Percentiles rank a stretch among this genome's conserved stretches.
phyloP scores from a whole-genome alignment of 2,113 vertebrate genomes.

The Pseudorectes ferrugineus region DNA sequence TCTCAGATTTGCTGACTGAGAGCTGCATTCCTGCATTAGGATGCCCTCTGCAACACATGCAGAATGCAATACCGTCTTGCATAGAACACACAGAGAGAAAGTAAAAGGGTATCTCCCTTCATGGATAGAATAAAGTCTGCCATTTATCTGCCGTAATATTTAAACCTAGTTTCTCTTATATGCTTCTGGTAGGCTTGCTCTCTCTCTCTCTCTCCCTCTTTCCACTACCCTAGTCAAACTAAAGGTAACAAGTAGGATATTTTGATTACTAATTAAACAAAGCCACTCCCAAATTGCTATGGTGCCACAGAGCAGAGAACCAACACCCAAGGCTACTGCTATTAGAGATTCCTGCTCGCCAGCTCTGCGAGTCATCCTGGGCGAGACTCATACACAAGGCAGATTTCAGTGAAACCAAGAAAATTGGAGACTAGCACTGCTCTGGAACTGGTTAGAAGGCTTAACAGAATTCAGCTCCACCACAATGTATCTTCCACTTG shows the following conservation, averaged over 20 bases:
- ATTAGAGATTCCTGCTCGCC: neutral
- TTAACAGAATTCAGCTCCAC: neutral
- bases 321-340: constrained; percentile 33
- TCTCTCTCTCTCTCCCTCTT: neutral
- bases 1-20: neutral
- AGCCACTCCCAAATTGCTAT: constrained; percentile 45
- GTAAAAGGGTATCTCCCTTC: neutral
- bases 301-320: neutral
- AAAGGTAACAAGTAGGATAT: neutral
- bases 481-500: neutral
- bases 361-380: neutral
- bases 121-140: neutral
- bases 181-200: neutral
- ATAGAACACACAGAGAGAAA: neutral
- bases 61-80: neutral
- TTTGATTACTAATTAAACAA: constrained; percentile 41
- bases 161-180: neutral
- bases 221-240: neutral
- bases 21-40: neutral
- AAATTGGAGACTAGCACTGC: neutral
- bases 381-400: accelerated
- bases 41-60: neutral
- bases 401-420: neutral
- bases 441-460: neutral
- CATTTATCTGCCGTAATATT: neutral